These are phyloP conservation scores for Acleris holmiana DNA, from an alignment of 2,888 invertebrate genomes.

Conservation along the genomic window DNA sequence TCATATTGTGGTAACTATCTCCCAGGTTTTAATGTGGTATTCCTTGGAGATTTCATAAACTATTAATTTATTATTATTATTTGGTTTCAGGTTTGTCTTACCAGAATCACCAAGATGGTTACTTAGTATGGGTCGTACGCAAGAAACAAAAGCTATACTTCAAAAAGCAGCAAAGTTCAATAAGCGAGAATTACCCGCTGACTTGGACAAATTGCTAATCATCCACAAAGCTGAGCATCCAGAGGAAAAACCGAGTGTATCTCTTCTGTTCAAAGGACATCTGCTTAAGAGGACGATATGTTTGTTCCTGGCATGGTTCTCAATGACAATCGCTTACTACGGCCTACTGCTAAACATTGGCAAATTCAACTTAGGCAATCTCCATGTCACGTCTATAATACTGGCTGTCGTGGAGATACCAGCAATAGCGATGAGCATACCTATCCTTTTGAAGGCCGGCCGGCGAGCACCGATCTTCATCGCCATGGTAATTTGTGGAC, in stretches of 20 bases:
- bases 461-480: slow-evolving; percentile 89
- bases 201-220: slow-evolving; percentile 88
- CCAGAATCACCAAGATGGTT: slow-evolving; percentile 94
- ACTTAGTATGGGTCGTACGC: slow-evolving; percentile 88
- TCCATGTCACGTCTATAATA: slow-evolving; percentile 89
- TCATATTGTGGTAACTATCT: slow-evolving; percentile 86
- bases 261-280: slow-evolving; percentile 87
- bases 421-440: slow-evolving; percentile 90
- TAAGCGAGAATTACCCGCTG: slow-evolving; percentile 85
- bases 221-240: slow-evolving; percentile 73
- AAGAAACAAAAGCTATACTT: slow-evolving; percentile 87
- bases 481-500: slow-evolving; percentile 87
- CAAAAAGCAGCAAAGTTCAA: slow-evolving; percentile 87
- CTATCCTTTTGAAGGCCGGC: slow-evolving; percentile 89
- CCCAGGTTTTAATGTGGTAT: too few relatives aligned
- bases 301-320: slow-evolving; percentile 90
- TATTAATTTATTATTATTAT: too few relatives aligned
- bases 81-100: slow-evolving; percentile 86
- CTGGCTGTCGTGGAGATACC: slow-evolving; percentile 91
- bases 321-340: slow-evolving; percentile 91
- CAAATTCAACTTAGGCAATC: slow-evolving; percentile 89
- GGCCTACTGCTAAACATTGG: slow-evolving; percentile 89
- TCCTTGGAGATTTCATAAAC: too few relatives aligned
- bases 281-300: slow-evolving; percentile 88
- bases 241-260: slow-evolving; percentile 81